Percentiles rank a stretch among this genome's conserved stretches.
phyloP scores from a whole-genome alignment of 2,888 invertebrate species.

The Agrilus mali region DNA sequence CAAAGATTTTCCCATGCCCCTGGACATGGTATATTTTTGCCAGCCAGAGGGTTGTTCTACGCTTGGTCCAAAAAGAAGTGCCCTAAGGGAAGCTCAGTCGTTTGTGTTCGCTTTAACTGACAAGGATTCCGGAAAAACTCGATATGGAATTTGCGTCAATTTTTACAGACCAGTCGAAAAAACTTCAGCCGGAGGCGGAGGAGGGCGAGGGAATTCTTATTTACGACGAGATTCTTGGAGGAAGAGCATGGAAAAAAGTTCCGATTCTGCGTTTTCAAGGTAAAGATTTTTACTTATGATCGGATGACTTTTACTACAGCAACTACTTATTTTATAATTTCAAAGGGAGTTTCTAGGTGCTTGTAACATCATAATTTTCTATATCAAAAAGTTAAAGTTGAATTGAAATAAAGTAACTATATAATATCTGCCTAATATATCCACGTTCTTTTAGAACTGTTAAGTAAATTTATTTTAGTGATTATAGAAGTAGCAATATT shows the following conservation, averaged over 20 bases:
- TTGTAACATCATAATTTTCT: too few relatives aligned
- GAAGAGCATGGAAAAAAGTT: constrained; percentile 84
- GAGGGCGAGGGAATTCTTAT: constrained; percentile 40
- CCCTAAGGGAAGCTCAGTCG: constrained; percentile 80
- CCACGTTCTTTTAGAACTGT: too few relatives aligned
- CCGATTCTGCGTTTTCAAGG: constrained; percentile 90
- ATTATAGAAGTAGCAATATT: constrained; percentile 83
- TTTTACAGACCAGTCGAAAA: constrained; percentile 89
- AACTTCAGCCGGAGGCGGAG: constrained; percentile 24
- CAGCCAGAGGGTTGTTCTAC: constrained; percentile 97
- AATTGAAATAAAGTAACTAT: too few relatives aligned
- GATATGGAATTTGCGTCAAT: constrained; percentile 96
- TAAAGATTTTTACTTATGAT: constrained; percentile 30
- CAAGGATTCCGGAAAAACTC: constrained; percentile 90
- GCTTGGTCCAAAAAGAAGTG: constrained; percentile 76
- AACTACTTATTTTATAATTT: too few relatives aligned
- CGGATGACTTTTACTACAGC: too few relatives aligned
- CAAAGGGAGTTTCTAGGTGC: too few relatives aligned
- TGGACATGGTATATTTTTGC: constrained; percentile 99
- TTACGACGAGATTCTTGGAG: constrained; percentile 80
- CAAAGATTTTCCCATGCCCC: constrained; percentile 90
- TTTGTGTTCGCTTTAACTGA: constrained; percentile 98
- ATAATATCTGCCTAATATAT: too few relatives aligned
- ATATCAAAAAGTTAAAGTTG: too few relatives aligned
- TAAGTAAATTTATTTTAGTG: constrained; percentile 45